Conservation (phyloP, 2,797 vertebrate species). For the Gastrophryne carolinensis region DNA sequence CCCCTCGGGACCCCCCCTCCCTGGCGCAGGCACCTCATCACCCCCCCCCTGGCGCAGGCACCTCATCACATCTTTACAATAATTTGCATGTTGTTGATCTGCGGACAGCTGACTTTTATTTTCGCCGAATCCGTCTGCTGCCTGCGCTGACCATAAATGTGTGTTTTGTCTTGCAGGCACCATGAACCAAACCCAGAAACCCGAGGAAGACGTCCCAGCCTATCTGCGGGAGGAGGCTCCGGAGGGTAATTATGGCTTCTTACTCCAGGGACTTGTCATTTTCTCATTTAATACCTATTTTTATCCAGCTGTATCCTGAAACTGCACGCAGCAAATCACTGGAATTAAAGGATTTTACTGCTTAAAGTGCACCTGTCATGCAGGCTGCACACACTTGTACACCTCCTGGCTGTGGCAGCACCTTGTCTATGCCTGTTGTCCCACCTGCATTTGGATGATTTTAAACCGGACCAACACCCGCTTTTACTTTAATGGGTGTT, state of each 20-base stretch:
- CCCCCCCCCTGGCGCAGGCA: neutral
- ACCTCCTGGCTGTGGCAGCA: no score
- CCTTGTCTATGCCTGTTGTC: no score
- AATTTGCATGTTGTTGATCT: neutral
- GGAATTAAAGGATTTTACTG: no score
- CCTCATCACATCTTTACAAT: neutral
- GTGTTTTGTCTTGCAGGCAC: conserved; percentile 2
- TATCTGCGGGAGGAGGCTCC: conserved; percentile 80
- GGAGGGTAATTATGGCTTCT: conserved; percentile 67
- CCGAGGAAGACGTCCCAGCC: conserved; percentile 73
- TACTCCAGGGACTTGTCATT: neutral
- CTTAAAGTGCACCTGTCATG: no score
- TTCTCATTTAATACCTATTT: neutral
- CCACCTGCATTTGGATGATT: no score
- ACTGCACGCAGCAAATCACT: no score
- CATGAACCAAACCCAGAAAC: conserved; percentile 31
- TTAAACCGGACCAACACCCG: no score
- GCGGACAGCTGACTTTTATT: neutral
- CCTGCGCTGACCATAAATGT: neutral
- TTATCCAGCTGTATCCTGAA: no score
- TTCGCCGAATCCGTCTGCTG: neutral
- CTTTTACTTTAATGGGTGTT: no score
- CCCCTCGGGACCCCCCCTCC: neutral
- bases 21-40: neutral
- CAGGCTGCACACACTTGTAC: no score